phyloP scores from a whole-genome alignment of 1,140 invertebrate genomes.

The Aphelenchoides besseyi region DNA sequence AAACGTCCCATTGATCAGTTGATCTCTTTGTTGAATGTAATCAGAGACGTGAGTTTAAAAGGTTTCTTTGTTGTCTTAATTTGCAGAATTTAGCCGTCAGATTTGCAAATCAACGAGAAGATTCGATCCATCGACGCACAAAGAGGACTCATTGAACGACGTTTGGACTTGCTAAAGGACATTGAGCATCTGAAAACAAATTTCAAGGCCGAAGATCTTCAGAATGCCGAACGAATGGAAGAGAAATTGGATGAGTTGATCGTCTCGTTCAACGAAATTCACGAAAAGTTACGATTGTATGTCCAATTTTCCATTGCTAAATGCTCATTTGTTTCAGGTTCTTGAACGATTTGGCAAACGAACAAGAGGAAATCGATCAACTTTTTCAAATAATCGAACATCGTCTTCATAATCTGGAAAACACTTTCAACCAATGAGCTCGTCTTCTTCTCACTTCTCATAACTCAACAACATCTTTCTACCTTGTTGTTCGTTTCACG shows the following conservation, averaged over 20 bases:
- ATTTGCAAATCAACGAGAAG: constrained; percentile 12
- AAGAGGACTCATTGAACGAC: constrained; percentile 1
- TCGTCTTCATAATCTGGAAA: neutral
- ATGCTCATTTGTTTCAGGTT: neutral
- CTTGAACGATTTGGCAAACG: neutral
- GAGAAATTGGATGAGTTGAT: constrained; percentile 8
- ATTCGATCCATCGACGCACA: constrained; percentile 17
- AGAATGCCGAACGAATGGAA: constrained; percentile 1
- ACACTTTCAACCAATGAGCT: neutral
- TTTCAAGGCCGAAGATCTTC: neutral
- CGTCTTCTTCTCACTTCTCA: no score
- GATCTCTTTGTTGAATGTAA: neutral
- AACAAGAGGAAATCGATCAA: neutral
- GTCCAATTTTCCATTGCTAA: neutral
- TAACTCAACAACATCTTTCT: no score
- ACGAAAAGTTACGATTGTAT: neutral
- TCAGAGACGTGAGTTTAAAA: constrained; percentile 10
- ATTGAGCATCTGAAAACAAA: constrained; percentile 15
- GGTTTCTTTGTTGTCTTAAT: neutral
- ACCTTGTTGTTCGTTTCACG: no score
- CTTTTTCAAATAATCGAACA: neutral
- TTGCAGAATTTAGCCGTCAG: constrained; percentile 6
- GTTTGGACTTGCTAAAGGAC: constrained; percentile 18
- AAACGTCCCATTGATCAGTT: constrained; percentile 17
- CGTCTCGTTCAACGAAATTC: neutral